A percentile compares a stretch with the other conserved stretches of the same genome.
These are phyloP conservation scores for Trachythela sp. DNA, from an alignment of 64 coral and sea anemone genomes.

Conservation along the genomic window DNA sequence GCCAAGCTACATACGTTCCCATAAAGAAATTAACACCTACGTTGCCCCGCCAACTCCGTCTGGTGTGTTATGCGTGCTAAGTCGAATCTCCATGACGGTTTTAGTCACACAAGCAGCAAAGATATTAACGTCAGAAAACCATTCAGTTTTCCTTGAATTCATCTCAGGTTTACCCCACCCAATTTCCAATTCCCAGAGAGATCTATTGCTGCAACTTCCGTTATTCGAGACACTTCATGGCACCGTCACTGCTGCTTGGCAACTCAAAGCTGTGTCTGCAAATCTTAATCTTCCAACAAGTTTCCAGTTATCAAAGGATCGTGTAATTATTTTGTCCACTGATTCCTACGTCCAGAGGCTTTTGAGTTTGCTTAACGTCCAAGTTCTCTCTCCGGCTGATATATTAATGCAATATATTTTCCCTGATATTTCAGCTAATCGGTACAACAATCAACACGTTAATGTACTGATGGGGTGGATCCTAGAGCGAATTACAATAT, in stretches of 20 bases:
- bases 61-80: background rate
- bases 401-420: conserved; percentile 80
- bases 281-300: conserved; percentile 5
- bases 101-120: background rate
- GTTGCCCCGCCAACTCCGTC: background rate
- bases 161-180: background rate
- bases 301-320: conserved; percentile 48
- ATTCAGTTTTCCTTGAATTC: background rate
- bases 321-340: conserved; percentile 60
- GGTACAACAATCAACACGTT: conserved; percentile 66
- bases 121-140: background rate
- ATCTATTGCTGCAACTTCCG: background rate
- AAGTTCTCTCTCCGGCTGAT: conserved; percentile 66
- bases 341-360: conserved; percentile 78
- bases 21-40: background rate
- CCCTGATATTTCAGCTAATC: conserved; percentile 55
- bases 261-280: background rate
- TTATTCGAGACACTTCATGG: conserved; percentile 31
- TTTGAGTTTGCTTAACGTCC: conserved; percentile 63
- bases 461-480: conserved; percentile 84
- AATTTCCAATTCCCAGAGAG: background rate
- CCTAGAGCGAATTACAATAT: conserved; percentile 66
- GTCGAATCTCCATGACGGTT: background rate
- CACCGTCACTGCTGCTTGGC: background rate
- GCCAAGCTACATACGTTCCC: background rate